Conservation (phyloP, 2,888 invertebrate genomes). For the Drosophila rellima region DNA sequence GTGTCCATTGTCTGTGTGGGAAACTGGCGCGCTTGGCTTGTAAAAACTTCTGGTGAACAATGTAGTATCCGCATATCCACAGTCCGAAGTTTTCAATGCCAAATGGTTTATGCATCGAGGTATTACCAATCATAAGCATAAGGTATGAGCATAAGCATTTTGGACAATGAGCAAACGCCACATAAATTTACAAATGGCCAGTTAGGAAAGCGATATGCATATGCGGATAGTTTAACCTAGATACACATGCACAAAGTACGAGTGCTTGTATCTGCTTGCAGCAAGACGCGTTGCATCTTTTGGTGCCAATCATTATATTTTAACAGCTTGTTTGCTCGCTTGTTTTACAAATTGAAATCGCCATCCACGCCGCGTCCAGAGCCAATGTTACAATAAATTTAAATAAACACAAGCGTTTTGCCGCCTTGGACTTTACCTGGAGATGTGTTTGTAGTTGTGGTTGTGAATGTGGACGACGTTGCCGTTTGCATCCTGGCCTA, state of each 20-base stretch:
- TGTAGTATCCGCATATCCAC: constrained; percentile 56
- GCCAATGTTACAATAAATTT: constrained; percentile 80
- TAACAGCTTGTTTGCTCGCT: constrained; percentile 81
- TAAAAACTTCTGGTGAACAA: constrained; percentile 67
- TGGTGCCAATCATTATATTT: constrained; percentile 81
- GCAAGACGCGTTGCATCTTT: constrained; percentile 42
- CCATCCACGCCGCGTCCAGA: constrained; percentile 47
- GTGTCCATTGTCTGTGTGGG: constrained; percentile 76
- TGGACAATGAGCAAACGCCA: constrained; percentile 76
- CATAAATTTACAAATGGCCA: constrained; percentile 66
- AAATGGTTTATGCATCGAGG: constrained; percentile 76
- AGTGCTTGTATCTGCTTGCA: constrained; percentile 9
- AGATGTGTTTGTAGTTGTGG: constrained; percentile 14
- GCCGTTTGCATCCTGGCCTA: constrained; percentile 78
- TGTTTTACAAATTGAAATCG: constrained; percentile 82
- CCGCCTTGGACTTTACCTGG: constrained; percentile 43
- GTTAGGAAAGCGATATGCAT: constrained; percentile 65
- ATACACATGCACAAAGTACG: constrained; percentile 29
- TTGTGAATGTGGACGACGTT: constrained; percentile 41
- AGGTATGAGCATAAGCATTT: constrained; percentile 52
- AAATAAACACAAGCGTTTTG: constrained; percentile 78
- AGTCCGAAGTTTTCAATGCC: constrained; percentile 69
- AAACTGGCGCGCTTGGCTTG: constrained; percentile 73
- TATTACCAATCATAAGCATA: constrained; percentile 66
- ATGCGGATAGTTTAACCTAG: constrained; percentile 74